These are phyloP conservation scores for Diadegma fenestrale DNA, from an alignment of 2,888 invertebrate genomes.

Conservation along the genomic window DNA sequence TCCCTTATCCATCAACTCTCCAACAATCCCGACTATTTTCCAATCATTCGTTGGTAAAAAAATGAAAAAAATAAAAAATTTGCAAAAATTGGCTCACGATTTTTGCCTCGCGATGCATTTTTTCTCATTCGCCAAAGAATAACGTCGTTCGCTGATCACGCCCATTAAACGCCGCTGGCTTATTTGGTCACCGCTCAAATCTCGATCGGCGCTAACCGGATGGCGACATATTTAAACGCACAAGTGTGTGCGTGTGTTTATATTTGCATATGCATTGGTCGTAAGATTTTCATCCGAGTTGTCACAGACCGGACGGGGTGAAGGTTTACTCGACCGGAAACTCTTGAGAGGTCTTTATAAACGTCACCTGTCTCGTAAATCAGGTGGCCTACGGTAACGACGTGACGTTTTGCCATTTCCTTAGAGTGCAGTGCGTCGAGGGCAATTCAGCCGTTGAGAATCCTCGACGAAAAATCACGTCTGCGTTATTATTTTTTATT, in stretches of 20 bases:
- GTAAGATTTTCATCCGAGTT: constrained; percentile 27
- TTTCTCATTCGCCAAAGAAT: not conserved
- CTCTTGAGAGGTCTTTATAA: constrained; percentile 28
- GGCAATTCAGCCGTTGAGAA: not conserved
- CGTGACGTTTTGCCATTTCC: constrained; percentile 17
- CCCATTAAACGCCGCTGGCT: not conserved
- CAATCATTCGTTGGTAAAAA: not conserved
- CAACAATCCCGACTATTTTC: too few relatives aligned
- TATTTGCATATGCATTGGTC: not conserved
- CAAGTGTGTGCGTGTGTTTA: not conserved
- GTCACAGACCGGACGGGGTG: constrained; percentile 42
- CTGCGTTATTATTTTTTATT: not conserved
- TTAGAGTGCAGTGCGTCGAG: not conserved
- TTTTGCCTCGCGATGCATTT: not conserved
- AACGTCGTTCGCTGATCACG: constrained; percentile 29
- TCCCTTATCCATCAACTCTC: too few relatives aligned
- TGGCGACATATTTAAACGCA: constrained; percentile 26
- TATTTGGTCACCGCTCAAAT: constrained; percentile 49
- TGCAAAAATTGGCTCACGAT: not conserved
- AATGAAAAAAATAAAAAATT: not conserved
- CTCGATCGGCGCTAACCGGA: constrained; percentile 25
- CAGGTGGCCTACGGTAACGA: constrained; percentile 30
- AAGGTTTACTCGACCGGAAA: constrained; percentile 59
- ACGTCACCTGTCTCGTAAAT: constrained; percentile 56
- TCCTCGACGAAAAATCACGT: not conserved